These are phyloP conservation scores for Charadrius vociferus DNA, from an alignment of 2,113 vertebrate species.

Conservation along the genomic window DNA sequence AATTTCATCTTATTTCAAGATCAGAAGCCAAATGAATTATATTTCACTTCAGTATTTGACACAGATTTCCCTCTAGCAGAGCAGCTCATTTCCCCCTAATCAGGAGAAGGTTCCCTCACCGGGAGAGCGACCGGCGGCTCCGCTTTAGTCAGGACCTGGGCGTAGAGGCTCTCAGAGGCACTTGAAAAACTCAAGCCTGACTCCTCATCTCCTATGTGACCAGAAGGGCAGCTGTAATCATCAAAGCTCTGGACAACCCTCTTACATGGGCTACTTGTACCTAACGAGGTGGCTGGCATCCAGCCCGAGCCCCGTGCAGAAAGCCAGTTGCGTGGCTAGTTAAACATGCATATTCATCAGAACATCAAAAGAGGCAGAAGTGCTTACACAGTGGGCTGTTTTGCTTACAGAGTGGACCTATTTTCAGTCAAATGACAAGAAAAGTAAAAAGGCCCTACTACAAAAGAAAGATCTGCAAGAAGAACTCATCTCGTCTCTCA, in stretches of 20 bases:
- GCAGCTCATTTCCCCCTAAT: neutral
- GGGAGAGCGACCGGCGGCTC: neutral
- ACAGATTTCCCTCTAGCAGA: neutral
- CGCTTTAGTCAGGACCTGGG: neutral
- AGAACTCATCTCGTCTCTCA: neutral
- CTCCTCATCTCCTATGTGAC: neutral
- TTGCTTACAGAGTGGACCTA: neutral
- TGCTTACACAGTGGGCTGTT: neutral
- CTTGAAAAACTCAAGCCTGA: neutral
- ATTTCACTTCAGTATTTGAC: neutral
- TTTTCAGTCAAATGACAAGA: neutral
- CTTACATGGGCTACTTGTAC: neutral
- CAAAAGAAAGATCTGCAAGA: rapidly evolving
- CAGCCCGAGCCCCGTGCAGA: neutral
- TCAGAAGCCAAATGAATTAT: neutral
- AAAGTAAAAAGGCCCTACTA: neutral
- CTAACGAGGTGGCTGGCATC: neutral
- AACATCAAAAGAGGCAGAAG: neutral
- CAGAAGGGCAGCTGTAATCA: neutral
- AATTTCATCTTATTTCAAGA: neutral
- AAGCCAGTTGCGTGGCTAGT: neutral
- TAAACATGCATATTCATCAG: neutral
- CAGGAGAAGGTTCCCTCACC: neutral
- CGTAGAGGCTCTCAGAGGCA: neutral
- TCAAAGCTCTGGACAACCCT: neutral